Evolutionary conservation across 2,888 invertebrate genomes (phyloP).

Genomic region (Chrysomela aeneicollis): DNA sequence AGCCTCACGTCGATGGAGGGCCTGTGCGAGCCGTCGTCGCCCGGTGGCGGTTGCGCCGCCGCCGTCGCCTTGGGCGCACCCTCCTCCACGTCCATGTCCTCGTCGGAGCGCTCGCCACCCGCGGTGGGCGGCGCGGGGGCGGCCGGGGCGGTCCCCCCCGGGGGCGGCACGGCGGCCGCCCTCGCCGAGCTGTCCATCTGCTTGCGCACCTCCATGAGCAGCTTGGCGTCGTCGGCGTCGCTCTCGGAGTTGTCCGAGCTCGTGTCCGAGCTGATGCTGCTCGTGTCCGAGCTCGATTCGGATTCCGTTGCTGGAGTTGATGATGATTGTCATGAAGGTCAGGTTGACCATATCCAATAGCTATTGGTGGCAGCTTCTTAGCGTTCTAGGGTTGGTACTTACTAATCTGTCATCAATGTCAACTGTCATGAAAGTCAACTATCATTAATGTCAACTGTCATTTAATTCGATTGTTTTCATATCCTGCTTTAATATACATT

Average conservation of each 20-base stretch:
- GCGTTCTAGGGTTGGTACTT: no score
- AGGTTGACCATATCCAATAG: no score
- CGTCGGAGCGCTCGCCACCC: conserved; percentile 32
- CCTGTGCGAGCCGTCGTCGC: conserved; percentile 43
- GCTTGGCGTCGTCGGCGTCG: conserved; percentile 57
- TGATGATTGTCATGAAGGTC: no score
- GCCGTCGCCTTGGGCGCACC: conserved; percentile 45
- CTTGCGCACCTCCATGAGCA: conserved; percentile 57
- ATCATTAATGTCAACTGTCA: no score
- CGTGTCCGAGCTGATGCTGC: conserved; percentile 60
- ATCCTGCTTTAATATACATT: no score
- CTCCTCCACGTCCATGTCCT: conserved; percentile 43
- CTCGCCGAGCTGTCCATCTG: conserved; percentile 51
- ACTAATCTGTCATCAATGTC: no score
- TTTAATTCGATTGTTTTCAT: no score
- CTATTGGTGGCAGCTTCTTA: no score
- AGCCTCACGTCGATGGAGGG: conserved; percentile 54
- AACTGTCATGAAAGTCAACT: no score
- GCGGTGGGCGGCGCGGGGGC: conserved; percentile 42
- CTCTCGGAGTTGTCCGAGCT: conserved; percentile 64
- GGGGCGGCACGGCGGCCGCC: conserved; percentile 26
- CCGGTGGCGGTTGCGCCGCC: conserved; percentile 46
- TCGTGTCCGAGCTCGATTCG: conserved; percentile 58
- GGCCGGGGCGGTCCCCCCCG: no score
- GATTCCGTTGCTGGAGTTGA: conserved; percentile 53